A percentile compares a stretch with the other conserved stretches of the same genome.
Conservation (phyloP, 2,113 vertebrate species). For the Haplochromis burtoni region DNA sequence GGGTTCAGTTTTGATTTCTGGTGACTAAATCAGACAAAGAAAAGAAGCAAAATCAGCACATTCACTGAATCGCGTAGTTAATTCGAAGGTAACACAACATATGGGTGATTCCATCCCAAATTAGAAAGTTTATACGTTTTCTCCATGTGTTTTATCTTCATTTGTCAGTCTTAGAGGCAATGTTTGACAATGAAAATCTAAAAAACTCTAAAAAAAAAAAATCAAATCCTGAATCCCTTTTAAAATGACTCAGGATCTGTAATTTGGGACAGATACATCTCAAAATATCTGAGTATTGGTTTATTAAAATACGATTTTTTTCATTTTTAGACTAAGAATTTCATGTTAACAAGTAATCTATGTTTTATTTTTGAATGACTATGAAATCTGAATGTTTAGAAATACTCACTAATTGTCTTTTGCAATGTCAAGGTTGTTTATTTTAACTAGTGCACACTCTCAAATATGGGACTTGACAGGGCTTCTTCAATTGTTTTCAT, state of each 20-base stretch:
- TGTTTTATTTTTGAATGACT: background rate
- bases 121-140: background rate
- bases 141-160: background rate
- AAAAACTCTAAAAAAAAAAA: background rate
- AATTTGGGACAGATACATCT: background rate
- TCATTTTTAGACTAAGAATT: background rate
- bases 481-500: background rate
- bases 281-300: background rate
- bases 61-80: background rate
- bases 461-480: background rate
- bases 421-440: background rate
- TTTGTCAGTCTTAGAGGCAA: background rate
- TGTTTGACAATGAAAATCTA: background rate
- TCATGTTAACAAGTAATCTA: background rate
- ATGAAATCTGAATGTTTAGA: background rate
- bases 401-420: background rate
- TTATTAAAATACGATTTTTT: background rate
- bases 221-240: background rate
- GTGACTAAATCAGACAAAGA: conserved; percentile 77
- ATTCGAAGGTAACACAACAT: background rate
- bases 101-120: background rate
- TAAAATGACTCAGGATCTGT: background rate
- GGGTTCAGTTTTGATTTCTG: conserved; percentile 82
- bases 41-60: background rate
- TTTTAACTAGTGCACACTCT: background rate